Base-by-base conservation (phyloP, 2,888 invertebrate species). In the Drosophila limbata region DNA sequence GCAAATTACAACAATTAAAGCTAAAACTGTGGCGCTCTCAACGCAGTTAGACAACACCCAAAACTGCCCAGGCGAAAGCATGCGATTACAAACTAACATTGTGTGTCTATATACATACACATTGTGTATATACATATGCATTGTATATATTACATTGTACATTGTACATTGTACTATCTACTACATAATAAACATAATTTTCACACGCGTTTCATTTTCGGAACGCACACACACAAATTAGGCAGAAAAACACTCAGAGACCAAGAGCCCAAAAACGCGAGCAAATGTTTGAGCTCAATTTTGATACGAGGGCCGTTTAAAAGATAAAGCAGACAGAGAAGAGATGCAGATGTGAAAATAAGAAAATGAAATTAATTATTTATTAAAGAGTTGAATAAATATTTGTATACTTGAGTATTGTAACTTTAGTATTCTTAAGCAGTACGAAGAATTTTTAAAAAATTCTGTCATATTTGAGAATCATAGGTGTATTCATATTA, bases 141-240 rank as follows among this genome's bases (percentile, higher is more conserved):
- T 51, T 65, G 40, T 62, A 51, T 47, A 48, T 51, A 17, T 60
- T 51, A 66, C 67, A 70, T 69, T 76, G 61, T 73, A 64, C 67
- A 70, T 69, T 76, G 61, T 73, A 64, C 67, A 64, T 59, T 69
- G 53, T 74, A 69, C 70, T 71, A 61, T 69, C 64, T 56, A 74
- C 74, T 71, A 75, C 72, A 84, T 77, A 79, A 86, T 79, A 79
- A 76, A 76, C 86, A 79, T 81, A 86, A 81, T 81, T 84, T 84
- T 84, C 84, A 84, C 87, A 84, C 84, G 87, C 85, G 82, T 86
- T 84, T 87, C 87, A 86, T 86, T 84, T 81, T 87, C 57, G 70
- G 70, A 63, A 68, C 69, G 79, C 77, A 84, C 79, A 81, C 79
- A 81, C 81, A 81, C 79, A 84, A 87, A 87, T 84, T 84, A 79